Percentiles rank a stretch among this genome's conserved stretches.
Conservation (phyloP, 2,113 vertebrate species). For the Channa maculata region DNA sequence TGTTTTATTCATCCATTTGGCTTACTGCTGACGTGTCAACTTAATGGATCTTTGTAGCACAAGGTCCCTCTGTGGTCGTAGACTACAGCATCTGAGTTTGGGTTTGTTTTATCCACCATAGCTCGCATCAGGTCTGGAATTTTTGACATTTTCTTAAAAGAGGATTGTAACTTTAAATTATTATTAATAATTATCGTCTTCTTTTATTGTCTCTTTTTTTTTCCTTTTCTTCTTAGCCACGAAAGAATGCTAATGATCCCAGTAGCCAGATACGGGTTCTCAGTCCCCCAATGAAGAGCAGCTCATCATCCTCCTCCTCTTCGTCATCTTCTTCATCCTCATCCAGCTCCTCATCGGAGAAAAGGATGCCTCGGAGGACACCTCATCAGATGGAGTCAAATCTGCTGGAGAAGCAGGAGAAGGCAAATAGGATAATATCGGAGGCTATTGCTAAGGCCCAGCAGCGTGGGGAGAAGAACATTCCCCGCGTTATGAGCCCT, state of each 20-base stretch:
- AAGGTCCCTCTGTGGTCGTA: background rate
- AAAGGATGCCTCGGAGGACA: constrained; percentile 87
- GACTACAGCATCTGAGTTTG: background rate
- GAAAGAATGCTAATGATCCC: constrained; percentile 95
- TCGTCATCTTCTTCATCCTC: constrained; percentile 83
- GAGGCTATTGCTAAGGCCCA: constrained; percentile 96
- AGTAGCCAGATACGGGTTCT: constrained; percentile 88
- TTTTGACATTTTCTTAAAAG: background rate
- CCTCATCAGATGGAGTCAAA: constrained; percentile 86
- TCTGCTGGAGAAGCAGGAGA: constrained; percentile 95
- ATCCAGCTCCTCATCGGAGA: constrained; percentile 84
- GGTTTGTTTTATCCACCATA: background rate
- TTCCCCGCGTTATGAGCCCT: constrained; percentile 97
- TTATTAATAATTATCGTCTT: background rate
- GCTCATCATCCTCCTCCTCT: constrained; percentile 82
- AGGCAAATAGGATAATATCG: constrained; percentile 98
- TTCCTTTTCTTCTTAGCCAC: constrained; percentile 85
- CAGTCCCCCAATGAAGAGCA: constrained; percentile 93
- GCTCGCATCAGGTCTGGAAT: background rate
- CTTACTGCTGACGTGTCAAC: constrained; percentile 10
- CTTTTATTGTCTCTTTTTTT: background rate
- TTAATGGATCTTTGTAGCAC: background rate
- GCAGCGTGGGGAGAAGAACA: constrained; percentile 97
- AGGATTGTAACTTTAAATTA: background rate
- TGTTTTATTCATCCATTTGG: background rate